These are phyloP conservation scores for Theocolax elegans DNA, from an alignment of 1,140 invertebrate species.

Conservation along the genomic window DNA sequence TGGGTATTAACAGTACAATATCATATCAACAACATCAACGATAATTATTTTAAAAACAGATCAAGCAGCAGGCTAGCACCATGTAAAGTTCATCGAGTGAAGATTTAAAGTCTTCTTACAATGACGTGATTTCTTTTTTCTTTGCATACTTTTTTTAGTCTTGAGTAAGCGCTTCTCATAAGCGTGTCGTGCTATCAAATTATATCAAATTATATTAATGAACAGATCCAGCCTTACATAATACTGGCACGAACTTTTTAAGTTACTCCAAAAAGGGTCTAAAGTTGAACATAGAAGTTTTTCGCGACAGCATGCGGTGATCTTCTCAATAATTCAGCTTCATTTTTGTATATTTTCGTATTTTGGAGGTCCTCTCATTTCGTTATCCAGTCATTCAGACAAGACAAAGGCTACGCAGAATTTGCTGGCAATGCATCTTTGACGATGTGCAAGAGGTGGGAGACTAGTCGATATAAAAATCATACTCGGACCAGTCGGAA, in stretches of 20 bases:
- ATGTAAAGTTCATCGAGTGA: slow-evolving; percentile 2
- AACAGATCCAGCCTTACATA: slow-evolving; percentile 36
- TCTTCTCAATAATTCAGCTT: slow-evolving; percentile 30
- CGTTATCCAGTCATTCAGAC: slow-evolving; percentile 41
- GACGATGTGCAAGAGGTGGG: slow-evolving; percentile 18
- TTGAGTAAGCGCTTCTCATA: slow-evolving; percentile 38
- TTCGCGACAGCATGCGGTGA: slow-evolving; percentile 23
- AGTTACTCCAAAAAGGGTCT: slow-evolving; percentile 34
- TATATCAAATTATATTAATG: slow-evolving; percentile 25
- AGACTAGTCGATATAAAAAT: slow-evolving; percentile 49
- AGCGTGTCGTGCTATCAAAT: slow-evolving; percentile 41
- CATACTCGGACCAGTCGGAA: slow-evolving; percentile 69
- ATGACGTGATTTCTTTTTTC: not conserved
- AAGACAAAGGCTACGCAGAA: slow-evolving; percentile 46
- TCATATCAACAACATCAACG: slow-evolving; percentile 42
- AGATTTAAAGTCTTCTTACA: slow-evolving; percentile 33
- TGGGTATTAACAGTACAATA: slow-evolving; percentile 35
- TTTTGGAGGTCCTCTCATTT: slow-evolving; percentile 40
- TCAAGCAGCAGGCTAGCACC: slow-evolving; percentile 32
- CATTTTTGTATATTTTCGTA: slow-evolving; percentile 19
- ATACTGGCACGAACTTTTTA: slow-evolving; percentile 27
- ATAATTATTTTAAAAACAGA: slow-evolving; percentile 42
- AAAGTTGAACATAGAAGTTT: slow-evolving; percentile 32
- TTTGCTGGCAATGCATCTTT: slow-evolving; percentile 42
- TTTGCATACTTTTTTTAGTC: slow-evolving; percentile 21